Conservation (phyloP, 2,113 vertebrate genomes). For the Suncus etruscus region DNA sequence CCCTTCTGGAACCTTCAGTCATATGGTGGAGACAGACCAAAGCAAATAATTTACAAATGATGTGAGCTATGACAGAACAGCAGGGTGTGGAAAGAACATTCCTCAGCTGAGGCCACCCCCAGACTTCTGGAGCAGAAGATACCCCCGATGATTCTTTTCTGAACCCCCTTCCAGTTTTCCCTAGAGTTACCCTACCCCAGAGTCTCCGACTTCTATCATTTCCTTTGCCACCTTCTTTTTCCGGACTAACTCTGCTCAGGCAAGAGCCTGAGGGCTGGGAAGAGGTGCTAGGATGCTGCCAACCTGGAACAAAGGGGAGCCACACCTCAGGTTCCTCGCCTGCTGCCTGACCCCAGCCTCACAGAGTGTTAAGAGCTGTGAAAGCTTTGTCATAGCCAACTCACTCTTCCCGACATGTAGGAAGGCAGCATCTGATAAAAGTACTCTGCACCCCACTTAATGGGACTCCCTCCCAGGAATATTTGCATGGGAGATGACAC, state of each 20-base stretch:
- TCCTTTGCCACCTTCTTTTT: not conserved
- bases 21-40: not conserved
- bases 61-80: not conserved
- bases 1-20: not conserved
- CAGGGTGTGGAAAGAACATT: not conserved
- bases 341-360: not conserved
- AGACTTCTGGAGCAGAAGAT: not conserved
- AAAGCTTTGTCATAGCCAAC: not conserved
- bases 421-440: slow-evolving; percentile 69
- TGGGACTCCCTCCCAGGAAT: slow-evolving; percentile 4
- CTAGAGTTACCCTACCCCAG: not conserved
- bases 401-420: slow-evolving; percentile 62
- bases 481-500: slow-evolving; percentile 35
- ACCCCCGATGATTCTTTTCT: not conserved
- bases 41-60: not conserved
- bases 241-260: not conserved
- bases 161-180: not conserved
- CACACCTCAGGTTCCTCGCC: not conserved
- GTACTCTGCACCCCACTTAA: not conserved
- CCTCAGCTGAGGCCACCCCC: not conserved
- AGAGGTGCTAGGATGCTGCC: not conserved
- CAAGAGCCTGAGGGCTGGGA: not conserved
- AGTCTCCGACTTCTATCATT: not conserved
- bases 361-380: not conserved
- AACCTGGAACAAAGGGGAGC: not conserved